Evolutionary conservation across 2,113 vertebrate genomes (phyloP), one percentile per base, ranked within the genome.

Genomic region (Setophaga petechia): DNA sequence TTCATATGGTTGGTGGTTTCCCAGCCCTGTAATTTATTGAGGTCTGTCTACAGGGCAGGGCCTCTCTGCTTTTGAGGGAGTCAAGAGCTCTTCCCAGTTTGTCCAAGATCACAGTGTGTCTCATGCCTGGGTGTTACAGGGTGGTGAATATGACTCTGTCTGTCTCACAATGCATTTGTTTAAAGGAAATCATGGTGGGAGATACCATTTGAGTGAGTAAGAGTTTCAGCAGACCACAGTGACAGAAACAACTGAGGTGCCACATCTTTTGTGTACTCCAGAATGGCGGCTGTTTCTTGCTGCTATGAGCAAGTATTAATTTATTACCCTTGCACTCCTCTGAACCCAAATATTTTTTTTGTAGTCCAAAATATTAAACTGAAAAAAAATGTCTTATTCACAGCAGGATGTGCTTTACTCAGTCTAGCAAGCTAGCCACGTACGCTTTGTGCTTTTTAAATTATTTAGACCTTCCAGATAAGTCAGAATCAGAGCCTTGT

Each of bases 391-490:
- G 91, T 97, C 95, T 82, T 75, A 92, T 87, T 97, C 96, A 96
- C 85, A 97, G 94, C 66, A 95, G 89, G 90, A 90, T 96, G 58
- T 91, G 80, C 84, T 97, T 96, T 96, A 94, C 87, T 92, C 24
- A 5, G 89, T 95, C 94, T 93, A 96, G 91, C 83, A 96, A 92
- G 74, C 78, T 88, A 86, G 49, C 39, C 76, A 82, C 91, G 88
- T 79, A 91, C 91, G 92, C 96, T 97, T 97, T 97, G 79, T 96
- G 95, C 92, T 97, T 96, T 57, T 96, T 98, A 94, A 98, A 98
- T 98, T 97, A 97, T 98, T 98, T 97, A 98, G 94, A 93, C 84
- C 57, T 96, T 96, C 83, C 83, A 96, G 96, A 95, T 76, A 97
- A 95, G 94, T 97, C 91, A 95, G 94, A 97, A 87, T 95, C 96